Evolutionary conservation across 2,888 invertebrate species (phyloP).

Genomic region (Griposia aprilina): DNA sequence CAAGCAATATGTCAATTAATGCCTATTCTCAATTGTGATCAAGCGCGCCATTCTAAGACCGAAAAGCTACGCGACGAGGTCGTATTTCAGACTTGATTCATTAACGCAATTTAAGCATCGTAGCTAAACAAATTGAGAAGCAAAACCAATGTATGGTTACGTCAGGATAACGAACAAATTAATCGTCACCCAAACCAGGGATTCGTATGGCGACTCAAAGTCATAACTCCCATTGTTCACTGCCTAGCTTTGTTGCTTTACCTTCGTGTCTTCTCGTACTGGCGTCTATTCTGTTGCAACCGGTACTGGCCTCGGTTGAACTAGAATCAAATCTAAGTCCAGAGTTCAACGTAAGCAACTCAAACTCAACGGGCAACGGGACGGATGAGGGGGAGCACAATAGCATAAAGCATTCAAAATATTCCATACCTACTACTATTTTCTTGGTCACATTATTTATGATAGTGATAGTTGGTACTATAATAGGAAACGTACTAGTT

Average conservation of each 20-base stretch:
- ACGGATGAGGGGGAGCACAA: too few relatives aligned
- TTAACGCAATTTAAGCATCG: conserved; percentile 60
- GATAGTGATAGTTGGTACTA: conserved; percentile 94
- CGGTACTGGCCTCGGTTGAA: conserved; percentile 79
- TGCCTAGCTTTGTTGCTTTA: conserved; percentile 90
- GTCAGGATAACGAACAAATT: conserved; percentile 79
- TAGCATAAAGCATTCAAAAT: conserved; percentile 85
- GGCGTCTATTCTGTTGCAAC: conserved; percentile 82
- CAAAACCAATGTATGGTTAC: conserved; percentile 88
- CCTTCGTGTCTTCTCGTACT: conserved; percentile 89
- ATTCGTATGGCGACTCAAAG: conserved; percentile 90
- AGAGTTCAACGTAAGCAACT: conserved; percentile 77
- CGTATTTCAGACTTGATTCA: conserved; percentile 86
- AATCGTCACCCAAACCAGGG: conserved; percentile 85
- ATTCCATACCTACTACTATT: conserved; percentile 90
- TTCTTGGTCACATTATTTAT: conserved; percentile 93
- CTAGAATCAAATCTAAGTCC: conserved; percentile 74
- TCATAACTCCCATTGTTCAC: conserved; percentile 86
- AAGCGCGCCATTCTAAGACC: conserved; percentile 80
- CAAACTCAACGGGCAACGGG: conserved; percentile 82
- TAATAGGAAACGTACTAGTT: conserved; percentile 97
- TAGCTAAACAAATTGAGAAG: conserved; percentile 67
- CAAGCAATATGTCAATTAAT: conserved; percentile 87
- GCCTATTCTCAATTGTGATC: conserved; percentile 81
- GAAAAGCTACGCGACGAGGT: conserved; percentile 84